phyloP scores from a whole-genome alignment of 2,113 vertebrate species.

The Vidua chalybeata region DNA sequence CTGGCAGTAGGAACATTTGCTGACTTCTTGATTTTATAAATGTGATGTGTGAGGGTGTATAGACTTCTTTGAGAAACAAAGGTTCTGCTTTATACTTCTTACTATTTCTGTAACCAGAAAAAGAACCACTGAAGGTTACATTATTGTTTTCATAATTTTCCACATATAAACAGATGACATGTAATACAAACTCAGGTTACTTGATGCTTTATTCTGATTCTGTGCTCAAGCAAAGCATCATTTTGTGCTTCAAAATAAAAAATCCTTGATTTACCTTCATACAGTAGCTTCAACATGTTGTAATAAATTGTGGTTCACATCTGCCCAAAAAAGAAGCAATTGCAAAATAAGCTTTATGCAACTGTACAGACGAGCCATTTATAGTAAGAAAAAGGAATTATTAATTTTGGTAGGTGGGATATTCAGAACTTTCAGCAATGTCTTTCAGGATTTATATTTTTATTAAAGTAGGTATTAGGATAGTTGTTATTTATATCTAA shows the following conservation, averaged over 20 bases:
- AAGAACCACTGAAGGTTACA: background rate
- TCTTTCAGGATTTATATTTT: background rate
- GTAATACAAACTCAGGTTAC: background rate
- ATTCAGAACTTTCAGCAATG: background rate
- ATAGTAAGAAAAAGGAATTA: background rate
- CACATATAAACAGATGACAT: background rate
- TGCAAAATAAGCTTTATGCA: background rate
- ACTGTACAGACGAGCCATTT: background rate
- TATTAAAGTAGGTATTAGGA: background rate
- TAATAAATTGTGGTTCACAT: background rate
- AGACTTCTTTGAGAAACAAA: background rate
- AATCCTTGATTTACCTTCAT: background rate
- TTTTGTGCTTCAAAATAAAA: background rate
- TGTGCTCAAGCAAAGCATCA: background rate
- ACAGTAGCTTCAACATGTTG: background rate
- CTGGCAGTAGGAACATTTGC: background rate
- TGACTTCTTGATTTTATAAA: constrained; percentile 26
- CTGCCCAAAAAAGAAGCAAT: background rate
- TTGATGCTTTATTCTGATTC: background rate
- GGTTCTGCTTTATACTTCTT: background rate
- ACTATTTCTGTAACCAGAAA: background rate
- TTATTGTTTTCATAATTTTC: background rate
- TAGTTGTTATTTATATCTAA: background rate
- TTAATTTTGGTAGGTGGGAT: background rate
- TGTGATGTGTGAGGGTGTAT: background rate